Evolutionary conservation across 2,888 invertebrate genomes (phyloP).

Genomic region (Coenonympha glycerion): DNA sequence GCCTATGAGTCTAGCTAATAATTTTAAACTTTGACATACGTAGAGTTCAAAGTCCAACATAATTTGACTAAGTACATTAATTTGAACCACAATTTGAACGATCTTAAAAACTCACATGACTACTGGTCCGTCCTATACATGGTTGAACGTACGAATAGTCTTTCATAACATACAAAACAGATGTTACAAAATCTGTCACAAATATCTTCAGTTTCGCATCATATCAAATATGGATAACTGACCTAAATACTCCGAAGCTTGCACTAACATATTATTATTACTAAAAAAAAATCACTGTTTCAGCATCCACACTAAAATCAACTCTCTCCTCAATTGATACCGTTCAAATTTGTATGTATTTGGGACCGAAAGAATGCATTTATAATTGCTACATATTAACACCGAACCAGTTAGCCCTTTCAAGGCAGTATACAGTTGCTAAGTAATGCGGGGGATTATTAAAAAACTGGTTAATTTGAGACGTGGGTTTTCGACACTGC

Average conservation of each 20-base stretch:
- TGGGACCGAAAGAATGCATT: conserved; percentile 24
- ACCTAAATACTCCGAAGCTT: conserved; percentile 15
- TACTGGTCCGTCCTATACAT: too few relatives aligned
- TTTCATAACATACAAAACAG: not conserved
- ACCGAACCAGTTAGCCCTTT: conserved; percentile 39
- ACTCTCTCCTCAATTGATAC: not conserved
- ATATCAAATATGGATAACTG: not conserved
- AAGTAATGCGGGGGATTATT: conserved; percentile 18
- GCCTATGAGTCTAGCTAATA: too few relatives aligned
- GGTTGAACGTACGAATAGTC: too few relatives aligned
- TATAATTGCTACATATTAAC: conserved; percentile 50
- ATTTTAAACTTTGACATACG: too few relatives aligned
- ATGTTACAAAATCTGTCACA: not conserved
- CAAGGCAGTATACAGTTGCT: conserved; percentile 45
- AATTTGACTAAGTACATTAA: too few relatives aligned
- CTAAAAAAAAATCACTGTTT: conserved; percentile 4
- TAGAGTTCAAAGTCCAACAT: too few relatives aligned
- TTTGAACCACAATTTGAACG: too few relatives aligned
- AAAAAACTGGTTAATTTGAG: conserved; percentile 17
- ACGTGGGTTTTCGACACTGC: conserved; percentile 12
- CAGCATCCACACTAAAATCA: not conserved
- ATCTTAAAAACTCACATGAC: too few relatives aligned
- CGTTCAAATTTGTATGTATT: conserved; percentile 18
- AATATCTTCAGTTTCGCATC: conserved; percentile 3
- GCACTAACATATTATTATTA: conserved; percentile 11